Conservation (phyloP, 2,888 invertebrate species). For the Elmis aenea region DNA sequence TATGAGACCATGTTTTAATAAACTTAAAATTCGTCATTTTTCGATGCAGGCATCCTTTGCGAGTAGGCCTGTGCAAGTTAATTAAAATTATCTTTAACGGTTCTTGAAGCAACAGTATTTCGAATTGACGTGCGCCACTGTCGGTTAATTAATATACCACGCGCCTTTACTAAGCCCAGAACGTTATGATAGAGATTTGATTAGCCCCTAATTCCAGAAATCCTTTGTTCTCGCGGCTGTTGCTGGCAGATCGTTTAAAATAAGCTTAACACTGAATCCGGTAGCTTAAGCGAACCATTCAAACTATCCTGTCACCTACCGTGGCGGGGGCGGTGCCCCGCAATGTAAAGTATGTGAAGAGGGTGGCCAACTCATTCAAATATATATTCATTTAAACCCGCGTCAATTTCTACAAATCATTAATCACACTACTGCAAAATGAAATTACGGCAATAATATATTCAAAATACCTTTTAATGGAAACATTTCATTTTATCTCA, state of each 20-base stretch:
- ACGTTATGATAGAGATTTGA: constrained; percentile 24
- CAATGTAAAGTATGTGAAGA: constrained; percentile 23
- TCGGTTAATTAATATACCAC: constrained; percentile 15
- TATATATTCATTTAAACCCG: constrained; percentile 26
- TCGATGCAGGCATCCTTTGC: no score
- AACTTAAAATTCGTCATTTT: no score
- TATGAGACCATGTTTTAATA: no score
- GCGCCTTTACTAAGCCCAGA: constrained; percentile 12
- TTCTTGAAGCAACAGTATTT: constrained; percentile 1
- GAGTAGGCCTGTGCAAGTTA: no score
- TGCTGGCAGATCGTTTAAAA: constrained; percentile 32
- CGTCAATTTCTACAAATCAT: constrained; percentile 29
- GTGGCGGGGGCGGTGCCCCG: constrained; percentile 22
- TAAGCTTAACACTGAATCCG: constrained; percentile 28
- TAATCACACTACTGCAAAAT: constrained; percentile 28
- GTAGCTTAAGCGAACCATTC: constrained; percentile 26
- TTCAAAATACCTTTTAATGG: constrained; percentile 28
- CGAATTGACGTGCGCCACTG: constrained; percentile 1
- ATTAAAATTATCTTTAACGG: no score
- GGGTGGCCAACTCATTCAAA: constrained; percentile 24
- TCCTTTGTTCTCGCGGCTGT: constrained; percentile 26
- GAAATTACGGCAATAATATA: constrained; percentile 28
- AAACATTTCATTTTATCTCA: constrained; percentile 22
- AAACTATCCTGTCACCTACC: constrained; percentile 24
- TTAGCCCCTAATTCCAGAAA: constrained; percentile 24